phyloP scores from a whole-genome alignment of 2,113 vertebrate species.

The Lophura nycthemera region DNA sequence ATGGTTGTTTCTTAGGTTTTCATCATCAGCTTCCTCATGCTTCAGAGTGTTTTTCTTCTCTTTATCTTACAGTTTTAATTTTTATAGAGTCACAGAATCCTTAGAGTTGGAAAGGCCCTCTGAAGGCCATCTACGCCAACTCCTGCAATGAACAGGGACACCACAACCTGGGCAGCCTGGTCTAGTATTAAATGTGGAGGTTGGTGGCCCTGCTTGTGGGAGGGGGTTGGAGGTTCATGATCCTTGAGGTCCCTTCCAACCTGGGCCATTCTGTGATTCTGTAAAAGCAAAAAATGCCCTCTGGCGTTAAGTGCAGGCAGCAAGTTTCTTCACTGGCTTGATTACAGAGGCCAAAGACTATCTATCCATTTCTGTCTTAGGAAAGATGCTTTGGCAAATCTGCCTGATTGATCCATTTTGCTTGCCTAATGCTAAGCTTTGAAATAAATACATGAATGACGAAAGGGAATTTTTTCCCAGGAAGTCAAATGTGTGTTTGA shows the following conservation, averaged over 20 bases:
- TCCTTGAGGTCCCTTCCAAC: no score
- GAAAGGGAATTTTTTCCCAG: not conserved
- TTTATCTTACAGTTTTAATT: not conserved
- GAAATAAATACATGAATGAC: not conserved
- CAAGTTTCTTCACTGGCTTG: not conserved
- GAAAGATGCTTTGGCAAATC: not conserved
- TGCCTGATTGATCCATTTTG: constrained; percentile 3
- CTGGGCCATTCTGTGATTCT: no score
- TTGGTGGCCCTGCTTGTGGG: no score
- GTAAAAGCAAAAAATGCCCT: not conserved
- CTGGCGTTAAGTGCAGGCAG: not conserved
- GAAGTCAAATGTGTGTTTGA: not conserved
- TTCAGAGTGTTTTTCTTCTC: not conserved
- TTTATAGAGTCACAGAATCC: no score
- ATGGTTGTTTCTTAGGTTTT: not conserved
- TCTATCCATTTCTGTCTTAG: not conserved
- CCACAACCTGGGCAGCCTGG: no score
- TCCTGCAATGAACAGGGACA: no score
- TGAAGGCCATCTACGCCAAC: no score
- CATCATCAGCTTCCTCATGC: not conserved
- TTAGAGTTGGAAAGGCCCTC: no score
- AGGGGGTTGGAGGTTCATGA: no score
- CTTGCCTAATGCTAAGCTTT: not conserved
- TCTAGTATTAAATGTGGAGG: no score
- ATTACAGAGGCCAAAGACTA: not conserved